These are phyloP conservation scores for Hemiscyllium ocellatum DNA, from an alignment of 2,113 vertebrate species.

Conservation along the genomic window DNA sequence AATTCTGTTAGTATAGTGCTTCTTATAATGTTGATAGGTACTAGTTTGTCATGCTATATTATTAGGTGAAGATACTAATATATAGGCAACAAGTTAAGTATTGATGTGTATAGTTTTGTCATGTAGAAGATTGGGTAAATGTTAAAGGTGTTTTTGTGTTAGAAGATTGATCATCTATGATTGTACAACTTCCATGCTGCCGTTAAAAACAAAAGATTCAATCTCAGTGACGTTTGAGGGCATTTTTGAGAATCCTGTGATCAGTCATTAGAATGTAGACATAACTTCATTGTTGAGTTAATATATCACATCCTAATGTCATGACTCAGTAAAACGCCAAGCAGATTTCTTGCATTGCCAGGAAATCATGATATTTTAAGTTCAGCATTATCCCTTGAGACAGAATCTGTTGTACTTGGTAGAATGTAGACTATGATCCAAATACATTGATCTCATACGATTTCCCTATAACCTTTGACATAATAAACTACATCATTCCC, in stretches of 20 bases:
- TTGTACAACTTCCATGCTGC: background rate
- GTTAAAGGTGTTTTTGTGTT: background rate
- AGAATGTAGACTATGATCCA: background rate
- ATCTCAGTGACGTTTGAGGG: background rate
- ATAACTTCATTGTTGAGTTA: background rate
- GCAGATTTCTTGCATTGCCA: background rate
- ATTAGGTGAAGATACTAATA: background rate
- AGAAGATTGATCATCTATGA: background rate
- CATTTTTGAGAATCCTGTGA: background rate
- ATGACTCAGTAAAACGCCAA: background rate
- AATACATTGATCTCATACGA: background rate
- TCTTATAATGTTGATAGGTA: background rate
- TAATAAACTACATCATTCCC: background rate
- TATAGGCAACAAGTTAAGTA: background rate
- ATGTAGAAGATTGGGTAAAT: background rate
- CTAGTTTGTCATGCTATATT: background rate
- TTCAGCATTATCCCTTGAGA: background rate
- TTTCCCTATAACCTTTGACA: background rate
- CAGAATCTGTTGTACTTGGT: background rate
- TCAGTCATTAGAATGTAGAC: background rate
- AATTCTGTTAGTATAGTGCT: background rate
- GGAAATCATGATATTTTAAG: background rate
- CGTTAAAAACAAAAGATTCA: background rate
- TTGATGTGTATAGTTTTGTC: background rate
- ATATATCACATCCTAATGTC: background rate